Evolutionary conservation across 2,113 vertebrate species (phyloP), one percentile per base, ranked within the genome.

Genomic region (Pampusana beccarii): DNA sequence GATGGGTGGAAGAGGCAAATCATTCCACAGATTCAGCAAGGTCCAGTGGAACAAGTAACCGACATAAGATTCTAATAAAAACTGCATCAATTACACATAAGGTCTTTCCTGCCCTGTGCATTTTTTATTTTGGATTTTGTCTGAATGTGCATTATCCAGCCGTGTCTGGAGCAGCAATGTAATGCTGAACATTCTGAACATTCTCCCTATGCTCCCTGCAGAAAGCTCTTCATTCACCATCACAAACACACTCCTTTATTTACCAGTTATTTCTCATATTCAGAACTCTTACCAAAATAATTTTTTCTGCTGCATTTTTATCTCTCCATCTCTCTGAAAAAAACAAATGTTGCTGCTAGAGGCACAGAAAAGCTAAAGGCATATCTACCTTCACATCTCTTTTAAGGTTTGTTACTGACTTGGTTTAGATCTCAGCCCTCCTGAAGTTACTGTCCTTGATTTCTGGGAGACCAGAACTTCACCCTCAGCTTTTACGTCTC

Each of bases 391-490:
- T 71, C n/a, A 3, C 29, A 57, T 46, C 31, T 87, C 54, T 75
- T 79, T 69, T 31, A 66, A 92, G 58, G 54, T 57, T 40, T 90
- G 54, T 48, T 84, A 81, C 33, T 58, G 73, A 85, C 77, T 79
- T 82, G 14, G 50, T 19, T 80, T 57, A 91, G 67, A 82, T 66
- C 46, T 36, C 1, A 0, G 40, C 33, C 64, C 61, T 80, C 51
- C 81, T 91, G 87, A 89, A 93, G n/a, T 36, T 24, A 77, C 5
- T 57, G 48, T 44, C 65, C 91, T 34, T 89, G 91, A 96, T 67
- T 95, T 93, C 65, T 81, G n/a, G 11, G 23, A 91, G 58, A 91
- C 60, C 25, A 90, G 73, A 90, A 79, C 79, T 92, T 95, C 73
- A 92, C 77, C 72, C 72, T 92, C 65, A 57, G 72, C 86, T 86